phyloP scores from a whole-genome alignment of 2,797 vertebrate genomes.

The Petrocephalus schoutedeni region DNA sequence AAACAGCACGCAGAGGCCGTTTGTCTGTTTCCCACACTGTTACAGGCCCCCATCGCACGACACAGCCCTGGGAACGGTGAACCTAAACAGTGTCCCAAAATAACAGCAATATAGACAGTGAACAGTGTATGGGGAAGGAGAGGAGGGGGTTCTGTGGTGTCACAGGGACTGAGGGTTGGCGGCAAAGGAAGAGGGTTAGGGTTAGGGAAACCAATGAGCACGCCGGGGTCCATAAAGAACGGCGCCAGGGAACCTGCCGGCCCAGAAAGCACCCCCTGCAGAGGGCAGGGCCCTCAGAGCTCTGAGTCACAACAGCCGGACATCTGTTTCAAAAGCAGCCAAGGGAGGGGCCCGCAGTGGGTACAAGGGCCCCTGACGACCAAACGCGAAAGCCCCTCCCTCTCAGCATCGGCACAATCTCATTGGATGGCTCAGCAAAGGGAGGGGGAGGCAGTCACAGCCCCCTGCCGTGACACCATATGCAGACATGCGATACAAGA shows the following conservation, averaged over 20 bases:
- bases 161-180: not conserved
- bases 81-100: not conserved
- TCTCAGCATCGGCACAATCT: not conserved
- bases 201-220: constrained; percentile 10
- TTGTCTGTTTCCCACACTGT: not conserved
- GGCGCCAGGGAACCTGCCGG: not conserved
- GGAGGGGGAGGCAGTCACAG: not conserved
- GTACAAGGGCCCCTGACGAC: not conserved
- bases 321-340: not conserved
- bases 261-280: not conserved
- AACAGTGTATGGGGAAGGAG: not conserved
- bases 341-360: not conserved
- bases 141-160: not conserved
- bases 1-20: not conserved
- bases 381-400: not conserved
- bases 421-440: not conserved
- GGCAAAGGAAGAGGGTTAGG: not conserved
- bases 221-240: not conserved
- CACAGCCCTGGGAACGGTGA: not conserved
- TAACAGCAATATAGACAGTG: not conserved
- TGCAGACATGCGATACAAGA: not conserved
- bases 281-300: not conserved
- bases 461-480: constrained; percentile 1
- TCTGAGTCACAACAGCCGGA: not conserved
- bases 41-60: not conserved